Conservation (phyloP, 2,113 vertebrate genomes). For the Nyctereutes procyonoides region DNA sequence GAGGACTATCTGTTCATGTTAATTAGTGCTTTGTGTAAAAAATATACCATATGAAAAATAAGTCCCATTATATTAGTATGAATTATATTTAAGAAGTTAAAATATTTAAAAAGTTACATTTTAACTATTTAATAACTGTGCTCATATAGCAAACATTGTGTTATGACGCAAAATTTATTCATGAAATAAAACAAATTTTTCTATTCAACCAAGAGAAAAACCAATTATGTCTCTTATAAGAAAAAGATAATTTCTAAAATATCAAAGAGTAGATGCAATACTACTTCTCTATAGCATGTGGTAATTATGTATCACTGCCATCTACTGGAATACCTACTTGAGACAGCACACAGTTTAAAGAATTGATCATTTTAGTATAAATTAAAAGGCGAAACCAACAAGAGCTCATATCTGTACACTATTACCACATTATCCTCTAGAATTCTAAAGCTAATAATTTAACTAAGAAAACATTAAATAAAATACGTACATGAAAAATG, state of each 20-base stretch:
- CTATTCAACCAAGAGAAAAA: background rate
- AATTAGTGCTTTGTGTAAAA: background rate
- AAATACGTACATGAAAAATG: background rate
- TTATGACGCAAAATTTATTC: background rate
- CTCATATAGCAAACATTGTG: background rate
- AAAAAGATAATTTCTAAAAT: background rate
- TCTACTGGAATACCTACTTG: slow-evolving; percentile 60
- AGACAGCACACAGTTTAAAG: background rate
- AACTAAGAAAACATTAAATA: background rate
- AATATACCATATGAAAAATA: background rate
- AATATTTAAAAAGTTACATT: background rate
- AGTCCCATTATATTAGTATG: background rate
- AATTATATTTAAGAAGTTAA: background rate
- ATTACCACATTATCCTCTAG: background rate
- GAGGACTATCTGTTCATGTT: background rate
- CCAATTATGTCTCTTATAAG: background rate
- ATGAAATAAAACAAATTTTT: background rate
- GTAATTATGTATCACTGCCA: slow-evolving; percentile 57
- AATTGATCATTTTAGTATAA: background rate
- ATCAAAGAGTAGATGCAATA: background rate
- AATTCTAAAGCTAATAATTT: background rate
- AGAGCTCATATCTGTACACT: background rate
- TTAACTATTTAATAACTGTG: background rate
- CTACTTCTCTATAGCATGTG: fast-evolving
- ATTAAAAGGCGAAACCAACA: background rate